Base-by-base conservation (phyloP, 53 echinoderm and acorn worm genomes). In the Luidia sarsii region DNA sequence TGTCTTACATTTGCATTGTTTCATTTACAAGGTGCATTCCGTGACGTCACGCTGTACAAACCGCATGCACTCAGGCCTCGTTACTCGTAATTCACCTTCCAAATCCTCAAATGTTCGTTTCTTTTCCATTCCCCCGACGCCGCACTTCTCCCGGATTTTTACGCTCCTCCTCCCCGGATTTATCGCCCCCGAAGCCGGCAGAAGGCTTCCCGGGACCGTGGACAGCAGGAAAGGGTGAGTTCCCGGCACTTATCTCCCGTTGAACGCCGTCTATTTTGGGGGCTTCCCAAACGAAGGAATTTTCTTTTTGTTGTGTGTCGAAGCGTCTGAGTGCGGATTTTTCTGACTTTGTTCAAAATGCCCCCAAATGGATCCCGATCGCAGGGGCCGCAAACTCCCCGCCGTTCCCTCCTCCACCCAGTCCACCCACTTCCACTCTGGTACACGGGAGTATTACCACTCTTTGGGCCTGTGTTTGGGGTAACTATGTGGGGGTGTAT, bases 311-410 rank as follows among this genome's bases (percentile, higher is more conserved):
- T 59, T 86, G 69, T 72, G 83, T 57, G 86, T 60, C 68, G 60
- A 68, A 11, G 84, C 73, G 84, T 84, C 77, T 77, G 77, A 77
- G 60, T 77, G 64, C 56, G 64, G 73, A 72, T 63, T 84, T n/a
- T 84, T 77, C 57, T 86, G 80, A 86, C 87, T 86, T 86, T 86
- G 87, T 86, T 86, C 87, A 80, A 86, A 86, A 86, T 86, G 87
- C 87, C 87, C 87, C 80, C 87, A 86, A 86, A 86, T 86, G 62
- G 69, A 79, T 80, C 48, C 68, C 45, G 70, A 37, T 57, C 79
- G 80, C 36, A 68, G 35, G 22, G 68, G 23, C 68, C 74, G 28
- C 63, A 79, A 80, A 57, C 57, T 60, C 60, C 46, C 50, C 67
- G 49, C 46, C 57, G 66, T 80, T 86, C 48, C 67, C 51, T 68